Conservation (phyloP, 2,797 vertebrate genomes). For the Poeciliopsis presidionis region DNA sequence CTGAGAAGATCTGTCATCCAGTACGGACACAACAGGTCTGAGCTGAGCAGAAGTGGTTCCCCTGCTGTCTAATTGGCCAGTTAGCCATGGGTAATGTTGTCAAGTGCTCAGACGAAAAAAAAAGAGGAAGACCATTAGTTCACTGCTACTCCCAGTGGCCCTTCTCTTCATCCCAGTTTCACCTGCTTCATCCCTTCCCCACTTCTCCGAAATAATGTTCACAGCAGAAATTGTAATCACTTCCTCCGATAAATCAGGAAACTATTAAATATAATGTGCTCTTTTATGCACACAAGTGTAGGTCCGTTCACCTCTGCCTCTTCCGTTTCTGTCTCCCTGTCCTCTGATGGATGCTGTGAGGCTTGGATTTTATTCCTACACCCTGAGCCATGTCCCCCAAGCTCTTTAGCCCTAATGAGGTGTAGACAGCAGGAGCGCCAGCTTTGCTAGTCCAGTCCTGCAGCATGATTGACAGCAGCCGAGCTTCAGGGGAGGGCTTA, state of each 20-base stretch:
- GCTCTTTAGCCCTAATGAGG: constrained; percentile 74
- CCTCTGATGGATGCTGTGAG: constrained; percentile 33
- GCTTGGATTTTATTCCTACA: constrained; percentile 37
- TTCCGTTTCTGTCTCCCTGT: neutral
- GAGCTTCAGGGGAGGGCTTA: constrained; percentile 52
- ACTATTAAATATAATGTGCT: constrained; percentile 39
- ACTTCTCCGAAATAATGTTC: constrained; percentile 31
- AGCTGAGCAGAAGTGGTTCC: constrained; percentile 42
- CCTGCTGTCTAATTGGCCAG: constrained; percentile 70
- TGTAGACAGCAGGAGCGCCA: constrained; percentile 52
- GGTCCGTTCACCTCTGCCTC: neutral
- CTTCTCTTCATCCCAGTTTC: constrained; percentile 38
- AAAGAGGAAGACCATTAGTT: constrained; percentile 56
- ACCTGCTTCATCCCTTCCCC: constrained; percentile 22
- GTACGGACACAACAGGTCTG: constrained; percentile 57
- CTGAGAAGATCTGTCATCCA: constrained; percentile 55
- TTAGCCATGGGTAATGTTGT: constrained; percentile 63
- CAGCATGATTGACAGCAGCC: constrained; percentile 62
- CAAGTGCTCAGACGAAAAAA: constrained; percentile 53
- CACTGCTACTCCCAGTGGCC: constrained; percentile 35
- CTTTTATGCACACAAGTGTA: constrained; percentile 43
- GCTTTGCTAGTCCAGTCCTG: constrained; percentile 50
- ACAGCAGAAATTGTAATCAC: constrained; percentile 23
- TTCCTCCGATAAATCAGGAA: constrained; percentile 29
- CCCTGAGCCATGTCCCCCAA: constrained; percentile 27